A percentile compares a stretch with the other conserved stretches of the same genome.
These are phyloP conservation scores for Hartigia nigra DNA, from an alignment of 2,888 invertebrate species.

Conservation along the genomic window DNA sequence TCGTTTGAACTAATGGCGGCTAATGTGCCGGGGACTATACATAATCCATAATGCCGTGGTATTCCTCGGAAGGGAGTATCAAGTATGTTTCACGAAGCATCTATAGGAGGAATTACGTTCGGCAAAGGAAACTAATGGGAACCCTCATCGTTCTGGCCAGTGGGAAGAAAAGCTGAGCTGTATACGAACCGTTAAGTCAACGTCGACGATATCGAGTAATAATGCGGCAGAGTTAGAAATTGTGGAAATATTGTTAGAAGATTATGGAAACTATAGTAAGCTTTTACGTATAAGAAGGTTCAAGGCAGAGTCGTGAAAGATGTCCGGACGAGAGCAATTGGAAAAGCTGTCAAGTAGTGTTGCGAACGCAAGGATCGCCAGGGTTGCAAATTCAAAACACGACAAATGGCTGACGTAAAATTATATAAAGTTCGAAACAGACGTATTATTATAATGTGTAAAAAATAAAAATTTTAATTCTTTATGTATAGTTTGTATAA, in stretches of 20 bases:
- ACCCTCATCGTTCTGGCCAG: neutral
- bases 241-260: constrained; percentile 35
- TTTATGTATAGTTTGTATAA: neutral
- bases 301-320: constrained; percentile 21
- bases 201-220: neutral
- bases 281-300: constrained; percentile 24
- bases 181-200: neutral
- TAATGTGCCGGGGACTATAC: neutral
- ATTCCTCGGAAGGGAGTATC: neutral
- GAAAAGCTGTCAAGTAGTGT: neutral
- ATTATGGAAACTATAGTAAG: neutral
- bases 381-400: neutral
- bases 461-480: too few relatives aligned
- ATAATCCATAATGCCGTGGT: neutral
- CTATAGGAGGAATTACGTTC: neutral
- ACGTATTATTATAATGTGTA: neutral
- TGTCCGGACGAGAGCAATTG: neutral
- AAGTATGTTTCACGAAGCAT: neutral
- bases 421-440: neutral
- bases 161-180: neutral
- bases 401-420: neutral
- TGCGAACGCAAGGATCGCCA: neutral
- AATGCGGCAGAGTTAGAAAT: constrained; percentile 33
- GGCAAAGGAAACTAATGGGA: neutral
- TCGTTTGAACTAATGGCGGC: neutral